Evolutionary conservation across 2,113 vertebrate genomes (phyloP), one percentile per base, ranked within the genome.

Genomic region (Rhinolophus sinicus): DNA sequence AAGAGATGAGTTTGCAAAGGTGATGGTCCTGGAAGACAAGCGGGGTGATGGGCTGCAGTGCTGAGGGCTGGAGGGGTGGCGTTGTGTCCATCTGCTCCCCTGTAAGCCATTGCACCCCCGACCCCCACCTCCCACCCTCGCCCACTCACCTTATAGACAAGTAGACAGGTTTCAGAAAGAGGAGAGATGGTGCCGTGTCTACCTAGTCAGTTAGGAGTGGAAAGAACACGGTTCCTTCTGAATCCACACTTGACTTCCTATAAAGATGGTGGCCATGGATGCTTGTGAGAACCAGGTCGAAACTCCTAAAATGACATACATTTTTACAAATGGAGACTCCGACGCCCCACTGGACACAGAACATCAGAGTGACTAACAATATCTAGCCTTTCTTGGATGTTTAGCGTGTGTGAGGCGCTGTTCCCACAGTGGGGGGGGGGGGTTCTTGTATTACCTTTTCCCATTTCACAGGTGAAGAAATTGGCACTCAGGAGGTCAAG

Each of bases 1-100:
- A 94, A 97, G 96, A 98, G 96, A 98, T 72, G 97, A 92, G 94
- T 92, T 97, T 90, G 88, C 64, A 76, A 96, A 98, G 98, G 98
- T 98, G 97, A 98, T 47, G 96, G n/a, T 98, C 38, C 90, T 14
- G 11, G 77, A 89, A 94, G 76, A 90, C 10, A 94, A 92, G 90
- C 33, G 52, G 81, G 88, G 26, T 21, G 35, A 30, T 0, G 58
- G 76, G 35, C 67, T 18, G 33, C 52, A 15, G 58, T 64, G 80
- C 56, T 35, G 65, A 96, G 72, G 44, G 56, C 44, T 58, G 11
- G 38, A 9, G 64, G 26, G 19, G 6, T 0, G 1, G 26, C 0
- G 0, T 65, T 35, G 96, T 58, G 90, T 70, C 88, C 78, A 30
- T 3, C 3, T 2, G 10, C 28, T 30, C 24, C 50, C 67, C n/a